Conservation (phyloP, 2,888 invertebrate genomes). For the Drosophila falleni region DNA sequence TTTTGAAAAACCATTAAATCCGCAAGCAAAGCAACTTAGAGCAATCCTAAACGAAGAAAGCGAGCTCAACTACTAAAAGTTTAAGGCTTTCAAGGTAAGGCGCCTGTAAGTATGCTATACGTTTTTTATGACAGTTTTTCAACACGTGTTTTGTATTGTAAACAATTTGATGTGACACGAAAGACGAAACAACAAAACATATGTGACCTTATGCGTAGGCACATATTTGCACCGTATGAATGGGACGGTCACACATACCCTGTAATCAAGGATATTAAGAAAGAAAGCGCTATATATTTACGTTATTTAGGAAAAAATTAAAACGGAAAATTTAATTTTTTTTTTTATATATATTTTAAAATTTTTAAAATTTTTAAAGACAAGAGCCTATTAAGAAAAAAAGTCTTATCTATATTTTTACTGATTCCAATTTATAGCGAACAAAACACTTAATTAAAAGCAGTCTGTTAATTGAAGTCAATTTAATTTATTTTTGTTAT, state of each 20-base stretch:
- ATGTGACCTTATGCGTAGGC: constrained; percentile 34
- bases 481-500: neutral
- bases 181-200: constrained; percentile 13
- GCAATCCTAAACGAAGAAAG: neutral
- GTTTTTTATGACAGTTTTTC: constrained; percentile 54
- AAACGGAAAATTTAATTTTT: no score
- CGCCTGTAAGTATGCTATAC: constrained; percentile 41
- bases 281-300: no score
- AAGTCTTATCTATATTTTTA: no score
- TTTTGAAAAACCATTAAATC: constrained; percentile 68
- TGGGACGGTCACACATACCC: constrained; percentile 6
- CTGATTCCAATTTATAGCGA: no score
- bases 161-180: constrained; percentile 66
- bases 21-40: constrained; percentile 18
- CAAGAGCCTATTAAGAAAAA: no score
- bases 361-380: no score
- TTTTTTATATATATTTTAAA: no score
- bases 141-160: constrained; percentile 76
- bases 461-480: no score
- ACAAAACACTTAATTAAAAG: no score
- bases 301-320: no score
- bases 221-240: constrained; percentile 51
- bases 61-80: constrained; percentile 25
- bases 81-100: constrained; percentile 45
- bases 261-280: neutral